Base-by-base conservation (phyloP, 2,888 invertebrate genomes). In the Agriotes lineatus region DNA sequence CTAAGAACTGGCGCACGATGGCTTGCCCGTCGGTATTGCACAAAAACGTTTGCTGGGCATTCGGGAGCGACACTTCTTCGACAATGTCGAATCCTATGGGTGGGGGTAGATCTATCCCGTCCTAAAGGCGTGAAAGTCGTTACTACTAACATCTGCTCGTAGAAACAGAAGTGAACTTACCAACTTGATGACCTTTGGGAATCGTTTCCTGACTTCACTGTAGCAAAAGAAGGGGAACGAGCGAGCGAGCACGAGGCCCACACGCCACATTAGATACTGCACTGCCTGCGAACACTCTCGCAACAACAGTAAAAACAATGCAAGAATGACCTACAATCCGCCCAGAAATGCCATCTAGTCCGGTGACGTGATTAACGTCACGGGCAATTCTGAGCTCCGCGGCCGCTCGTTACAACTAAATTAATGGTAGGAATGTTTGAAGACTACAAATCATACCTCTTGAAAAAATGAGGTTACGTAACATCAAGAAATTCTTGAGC, bases 151-250 rank as follows among this genome's bases (percentile, higher is more conserved):
- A n/a, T n/a, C n/a, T n/a, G n/a, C n/a, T n/a, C n/a, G n/a, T n/a
- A n/a, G n/a, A n/a, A n/a, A n/a, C n/a, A n/a, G 7, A 25, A 25
- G 4, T 25, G 4, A 25, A 89, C 95, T 92, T 85, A 97, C 97
- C 93, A 97, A 85, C 86, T 91, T 92, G 54, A 89, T 78, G 76
- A 97, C 87, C 85, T 95, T 96, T 58, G 96, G 96, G 78, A 97
- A 96, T 82, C 91, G 89, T 85, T 93, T 94, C 85, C 96, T 91
- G 81, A 96, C 90, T 84, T 94, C 96, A 86, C 96, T 97, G 93
- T 87, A 90, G 90, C 88, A 82, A 88, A 86, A 86, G 69, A 72
- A 66, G 69, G 67, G 42, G 50, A 37, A 56, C 37, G n/a, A 33
- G 68, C 50, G 33, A 48, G 83, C 82, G 78, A 77, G 80, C 79